Evolutionary conservation across 2,888 invertebrate species (phyloP).

Genomic region (Tholera decimalis): DNA sequence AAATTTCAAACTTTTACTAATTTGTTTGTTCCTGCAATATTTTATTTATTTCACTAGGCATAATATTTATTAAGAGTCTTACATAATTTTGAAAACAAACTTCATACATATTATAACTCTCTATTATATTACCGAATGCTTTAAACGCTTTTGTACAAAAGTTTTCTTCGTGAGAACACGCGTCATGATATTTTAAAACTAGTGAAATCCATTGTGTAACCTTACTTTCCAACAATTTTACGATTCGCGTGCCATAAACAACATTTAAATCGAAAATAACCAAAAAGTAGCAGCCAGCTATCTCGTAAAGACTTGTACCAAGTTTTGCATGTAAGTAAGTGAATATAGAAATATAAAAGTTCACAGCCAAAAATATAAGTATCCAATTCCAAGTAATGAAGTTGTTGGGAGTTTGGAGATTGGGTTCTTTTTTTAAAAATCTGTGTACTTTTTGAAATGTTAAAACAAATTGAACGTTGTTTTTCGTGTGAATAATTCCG

Average conservation of each 20-base stretch:
- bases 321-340: fast-evolving
- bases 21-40: too few relatives aligned
- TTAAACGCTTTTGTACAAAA: conserved; percentile 10
- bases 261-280: conserved; percentile 24
- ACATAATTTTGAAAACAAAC: conserved; percentile 22
- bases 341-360: background rate
- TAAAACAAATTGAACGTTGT: conserved; percentile 5
- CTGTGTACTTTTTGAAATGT: conserved; percentile 41
- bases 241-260: conserved; percentile 10
- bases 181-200: too few relatives aligned
- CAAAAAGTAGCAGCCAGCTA: background rate
- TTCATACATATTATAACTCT: conserved; percentile 35
- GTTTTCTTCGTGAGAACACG: background rate
- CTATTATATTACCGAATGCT: conserved; percentile 23
- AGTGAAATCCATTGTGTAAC: conserved; percentile 8
- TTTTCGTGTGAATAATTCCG: conserved; percentile 5
- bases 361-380: background rate
- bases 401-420: background rate
- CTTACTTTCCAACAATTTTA: conserved; percentile 17
- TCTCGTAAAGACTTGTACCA: background rate
- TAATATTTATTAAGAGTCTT: too few relatives aligned
- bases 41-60: too few relatives aligned
- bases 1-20: too few relatives aligned
- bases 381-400: conserved; percentile 41
- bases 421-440: conserved; percentile 10